Conservation (phyloP, 2,113 vertebrate genomes). For the Rhinolophus ferrumequinum region DNA sequence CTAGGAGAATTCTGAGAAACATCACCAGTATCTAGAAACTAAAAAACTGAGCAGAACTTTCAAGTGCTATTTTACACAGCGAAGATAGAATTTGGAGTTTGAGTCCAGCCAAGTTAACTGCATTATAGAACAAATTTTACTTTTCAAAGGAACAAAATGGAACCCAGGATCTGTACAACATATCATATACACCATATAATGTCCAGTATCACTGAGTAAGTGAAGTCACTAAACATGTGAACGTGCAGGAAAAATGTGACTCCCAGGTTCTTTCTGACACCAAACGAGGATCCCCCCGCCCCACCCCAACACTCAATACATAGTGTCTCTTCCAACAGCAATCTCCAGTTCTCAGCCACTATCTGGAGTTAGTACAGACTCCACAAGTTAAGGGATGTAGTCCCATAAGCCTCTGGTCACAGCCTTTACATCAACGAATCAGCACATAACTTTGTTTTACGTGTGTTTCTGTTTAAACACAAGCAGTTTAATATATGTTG, state of each 20-base stretch:
- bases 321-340: neutral
- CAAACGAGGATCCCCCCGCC: fast-evolving
- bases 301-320: neutral
- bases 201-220: neutral
- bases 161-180: neutral
- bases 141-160: neutral
- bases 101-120: neutral
- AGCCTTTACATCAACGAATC: neutral
- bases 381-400: neutral
- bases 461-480: neutral
- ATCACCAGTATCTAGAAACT: neutral
- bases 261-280: neutral
- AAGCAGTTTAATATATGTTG: constrained; percentile 17
- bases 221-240: neutral
- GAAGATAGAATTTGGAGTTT: neutral
- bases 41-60: neutral
- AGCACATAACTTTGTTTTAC: constrained; percentile 15
- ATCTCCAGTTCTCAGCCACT: neutral
- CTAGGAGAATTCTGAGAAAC: neutral
- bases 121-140: neutral
- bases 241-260: neutral
- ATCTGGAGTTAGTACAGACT: neutral
- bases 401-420: neutral
- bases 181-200: neutral
- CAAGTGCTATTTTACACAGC: neutral